Conservation (phyloP, 2,113 vertebrate genomes). For the Clupea harengus region DNA sequence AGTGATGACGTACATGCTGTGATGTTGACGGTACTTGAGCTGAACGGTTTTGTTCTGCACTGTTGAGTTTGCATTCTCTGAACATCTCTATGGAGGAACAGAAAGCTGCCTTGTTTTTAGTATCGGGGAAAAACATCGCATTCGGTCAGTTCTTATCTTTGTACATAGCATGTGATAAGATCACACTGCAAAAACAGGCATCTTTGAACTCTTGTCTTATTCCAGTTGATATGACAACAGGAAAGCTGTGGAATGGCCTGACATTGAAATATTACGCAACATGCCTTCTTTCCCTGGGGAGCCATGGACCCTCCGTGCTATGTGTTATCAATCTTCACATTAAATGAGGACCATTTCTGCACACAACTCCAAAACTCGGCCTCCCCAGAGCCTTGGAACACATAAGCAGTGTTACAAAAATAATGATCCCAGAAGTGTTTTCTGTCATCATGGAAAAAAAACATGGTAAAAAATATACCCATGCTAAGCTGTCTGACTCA, state of each 20-base stretch:
- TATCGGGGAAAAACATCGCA: neutral
- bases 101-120: neutral
- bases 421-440: neutral
- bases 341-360: constrained; percentile 8
- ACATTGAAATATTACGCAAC: neutral
- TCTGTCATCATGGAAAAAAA: neutral
- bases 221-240: neutral
- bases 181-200: constrained; percentile 3
- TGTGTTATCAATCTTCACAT: neutral
- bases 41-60: neutral
- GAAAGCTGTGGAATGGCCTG: neutral
- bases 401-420: neutral
- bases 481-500: too few species aligned
- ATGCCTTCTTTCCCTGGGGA: neutral
- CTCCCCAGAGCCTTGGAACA: neutral
- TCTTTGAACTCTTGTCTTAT: neutral
- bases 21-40: neutral
- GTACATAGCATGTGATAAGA: neutral
- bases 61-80: neutral
- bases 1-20: neutral
- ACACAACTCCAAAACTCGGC: neutral
- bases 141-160: neutral
- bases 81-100: neutral
- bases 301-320: neutral
- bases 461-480: neutral